Conservation (phyloP, 2,888 invertebrate genomes). For the Drosophila quinaria region DNA sequence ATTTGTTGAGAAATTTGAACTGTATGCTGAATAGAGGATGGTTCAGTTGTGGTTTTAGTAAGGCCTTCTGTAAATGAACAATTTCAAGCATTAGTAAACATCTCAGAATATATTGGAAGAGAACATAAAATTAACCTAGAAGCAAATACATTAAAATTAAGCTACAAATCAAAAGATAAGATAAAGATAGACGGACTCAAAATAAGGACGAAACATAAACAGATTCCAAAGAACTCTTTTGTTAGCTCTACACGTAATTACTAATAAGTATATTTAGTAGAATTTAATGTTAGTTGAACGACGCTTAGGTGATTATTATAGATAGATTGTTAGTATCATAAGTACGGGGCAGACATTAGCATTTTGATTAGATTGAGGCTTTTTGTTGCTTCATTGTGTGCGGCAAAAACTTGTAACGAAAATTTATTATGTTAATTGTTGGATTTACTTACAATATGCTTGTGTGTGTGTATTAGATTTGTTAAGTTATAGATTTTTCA, state of each 20-base stretch:
- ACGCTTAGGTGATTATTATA: constrained; percentile 47
- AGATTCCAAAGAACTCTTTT: constrained; percentile 68
- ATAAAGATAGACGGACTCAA: constrained; percentile 55
- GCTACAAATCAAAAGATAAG: constrained; percentile 63
- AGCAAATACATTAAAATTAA: constrained; percentile 59
- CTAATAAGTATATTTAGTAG: constrained; percentile 9
- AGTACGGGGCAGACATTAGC: constrained; percentile 55
- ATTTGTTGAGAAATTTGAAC: constrained; percentile 42
- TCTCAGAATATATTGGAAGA: not conserved
- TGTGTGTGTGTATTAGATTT: constrained; percentile 54
- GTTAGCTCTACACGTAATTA: constrained; percentile 59
- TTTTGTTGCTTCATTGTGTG: constrained; percentile 58
- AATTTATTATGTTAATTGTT: constrained; percentile 61
- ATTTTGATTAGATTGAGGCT: constrained; percentile 54
- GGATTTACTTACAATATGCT: constrained; percentile 77
- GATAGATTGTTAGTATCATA: constrained; percentile 28
- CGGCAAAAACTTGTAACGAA: constrained; percentile 58
- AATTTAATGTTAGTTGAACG: constrained; percentile 65
- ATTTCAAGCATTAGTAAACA: constrained; percentile 27
- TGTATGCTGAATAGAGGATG: constrained; percentile 49
- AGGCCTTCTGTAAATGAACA: constrained; percentile 70
- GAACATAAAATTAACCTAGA: constrained; percentile 63
- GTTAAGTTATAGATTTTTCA: constrained; percentile 42
- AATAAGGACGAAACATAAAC: constrained; percentile 53
- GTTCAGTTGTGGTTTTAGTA: constrained; percentile 63